A percentile compares a stretch with the other conserved stretches of the same genome.
Conservation (phyloP, 2,888 invertebrate species). For the Priocnemis perturbator region DNA sequence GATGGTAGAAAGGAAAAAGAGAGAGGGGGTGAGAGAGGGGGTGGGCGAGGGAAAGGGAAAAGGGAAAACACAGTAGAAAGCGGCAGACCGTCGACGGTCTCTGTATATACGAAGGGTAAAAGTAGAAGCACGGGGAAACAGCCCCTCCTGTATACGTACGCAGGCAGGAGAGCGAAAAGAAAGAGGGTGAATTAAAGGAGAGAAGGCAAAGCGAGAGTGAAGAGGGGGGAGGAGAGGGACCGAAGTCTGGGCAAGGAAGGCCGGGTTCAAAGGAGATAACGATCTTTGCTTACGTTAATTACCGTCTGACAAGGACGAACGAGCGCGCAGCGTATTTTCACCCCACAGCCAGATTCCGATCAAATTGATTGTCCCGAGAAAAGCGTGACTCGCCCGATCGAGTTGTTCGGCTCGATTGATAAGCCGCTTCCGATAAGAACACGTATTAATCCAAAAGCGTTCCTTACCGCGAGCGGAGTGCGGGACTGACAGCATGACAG, state of each 20-base stretch:
- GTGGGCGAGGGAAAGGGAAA: not conserved
- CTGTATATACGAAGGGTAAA: slow-evolving; percentile 29
- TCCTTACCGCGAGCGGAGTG: no score
- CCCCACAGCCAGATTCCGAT: slow-evolving; percentile 50
- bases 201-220: slow-evolving; percentile 8
- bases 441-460: slow-evolving; percentile 41
- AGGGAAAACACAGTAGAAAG: slow-evolving; percentile 17
- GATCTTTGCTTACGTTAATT: slow-evolving; percentile 63
- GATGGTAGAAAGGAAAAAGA: slow-evolving; percentile 2
- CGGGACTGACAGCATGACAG: no score
- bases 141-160: slow-evolving; percentile 3
- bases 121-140: slow-evolving; percentile 30
- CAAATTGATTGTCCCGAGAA: slow-evolving; percentile 54
- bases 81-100: slow-evolving; percentile 37
- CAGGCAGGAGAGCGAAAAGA: slow-evolving; percentile 14
- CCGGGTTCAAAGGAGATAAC: slow-evolving; percentile 56
- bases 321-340: slow-evolving; percentile 46
- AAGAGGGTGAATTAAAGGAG: not conserved
- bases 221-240: slow-evolving; percentile 19
- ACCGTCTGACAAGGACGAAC: slow-evolving; percentile 59
- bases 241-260: slow-evolving; percentile 21
- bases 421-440: slow-evolving; percentile 44
- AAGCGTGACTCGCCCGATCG: slow-evolving; percentile 30
- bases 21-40: slow-evolving; percentile 3
- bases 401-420: slow-evolving; percentile 26